Conservation (phyloP, 2,797 vertebrate species). For the Aeoliscus strigatus region DNA sequence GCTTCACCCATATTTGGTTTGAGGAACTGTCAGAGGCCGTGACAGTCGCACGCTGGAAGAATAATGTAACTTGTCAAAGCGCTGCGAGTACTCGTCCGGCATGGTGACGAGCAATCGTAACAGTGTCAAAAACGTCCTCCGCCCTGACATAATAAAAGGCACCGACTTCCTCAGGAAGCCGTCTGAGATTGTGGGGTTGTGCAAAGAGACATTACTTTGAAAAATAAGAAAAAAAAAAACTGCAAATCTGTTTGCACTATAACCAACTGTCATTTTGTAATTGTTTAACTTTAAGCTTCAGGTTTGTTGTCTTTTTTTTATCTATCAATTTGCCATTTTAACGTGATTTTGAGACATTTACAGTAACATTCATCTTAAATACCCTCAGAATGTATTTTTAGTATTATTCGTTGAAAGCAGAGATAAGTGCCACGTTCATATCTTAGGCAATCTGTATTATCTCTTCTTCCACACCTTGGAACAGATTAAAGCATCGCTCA, state of each 20-base stretch:
- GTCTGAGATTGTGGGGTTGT: constrained; percentile 21
- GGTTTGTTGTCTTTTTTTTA: constrained; percentile 1
- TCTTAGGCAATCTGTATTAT: constrained; percentile 61
- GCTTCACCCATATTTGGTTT: constrained; percentile 32
- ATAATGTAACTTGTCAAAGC: constrained; percentile 70
- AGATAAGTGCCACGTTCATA: constrained; percentile 15
- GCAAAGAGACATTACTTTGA: constrained; percentile 16
- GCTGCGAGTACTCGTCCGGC: constrained; percentile 19
- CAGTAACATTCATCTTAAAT: constrained; percentile 12
- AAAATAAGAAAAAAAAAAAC: too few species aligned
- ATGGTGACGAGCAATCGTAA: constrained; percentile 30
- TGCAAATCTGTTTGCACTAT: too few species aligned
- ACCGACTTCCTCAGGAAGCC: constrained; percentile 75
- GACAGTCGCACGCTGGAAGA: constrained; percentile 51
- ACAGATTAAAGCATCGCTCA: constrained; percentile 54
- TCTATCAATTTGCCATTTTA: constrained; percentile 12
- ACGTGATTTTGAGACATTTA: constrained; percentile 5
- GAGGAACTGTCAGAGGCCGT: constrained; percentile 46
- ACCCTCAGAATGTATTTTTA: too few species aligned
- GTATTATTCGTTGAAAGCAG: constrained; percentile 5
- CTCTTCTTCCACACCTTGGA: constrained; percentile 63
- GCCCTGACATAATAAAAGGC: constrained; percentile 65
- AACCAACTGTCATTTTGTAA: too few species aligned
- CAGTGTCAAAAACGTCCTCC: constrained; percentile 62
- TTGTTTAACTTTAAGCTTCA: too few species aligned